Conservation (phyloP, 2,888 invertebrate species). For the Drosophila incognita region DNA sequence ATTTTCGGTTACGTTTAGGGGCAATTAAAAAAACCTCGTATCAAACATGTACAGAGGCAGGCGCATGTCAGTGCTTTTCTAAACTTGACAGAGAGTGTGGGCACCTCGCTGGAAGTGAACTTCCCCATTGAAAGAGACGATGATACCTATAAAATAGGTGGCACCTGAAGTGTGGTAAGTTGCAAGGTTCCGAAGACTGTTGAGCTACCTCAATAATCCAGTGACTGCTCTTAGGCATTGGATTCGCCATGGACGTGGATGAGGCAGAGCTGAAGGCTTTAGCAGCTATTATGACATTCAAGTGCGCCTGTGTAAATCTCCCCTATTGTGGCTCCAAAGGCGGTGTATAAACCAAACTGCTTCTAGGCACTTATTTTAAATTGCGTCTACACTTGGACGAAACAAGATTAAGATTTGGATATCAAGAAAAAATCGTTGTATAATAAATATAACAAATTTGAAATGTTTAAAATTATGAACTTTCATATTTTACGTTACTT, state of each 20-base stretch:
- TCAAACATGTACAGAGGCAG: slow-evolving; percentile 64
- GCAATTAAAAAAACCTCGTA: slow-evolving; percentile 36
- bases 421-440: neutral
- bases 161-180: slow-evolving; percentile 83
- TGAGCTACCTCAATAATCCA: neutral
- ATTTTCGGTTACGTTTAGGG: neutral
- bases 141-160: slow-evolving; percentile 79
- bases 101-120: slow-evolving; percentile 71
- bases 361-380: neutral
- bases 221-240: slow-evolving; percentile 90
- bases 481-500: neutral
- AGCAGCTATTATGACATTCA: slow-evolving; percentile 99
- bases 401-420: neutral
- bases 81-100: slow-evolving; percentile 72
- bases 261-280: slow-evolving; percentile 98
- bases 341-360: slow-evolving; percentile 86
- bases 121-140: slow-evolving; percentile 77
- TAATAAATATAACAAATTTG: neutral
- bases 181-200: neutral
- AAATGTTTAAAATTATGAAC: neutral
- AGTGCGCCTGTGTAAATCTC: slow-evolving; percentile 99
- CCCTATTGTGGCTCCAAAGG: slow-evolving; percentile 99
- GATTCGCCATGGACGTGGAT: slow-evolving; percentile 96
- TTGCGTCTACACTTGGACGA: neutral
- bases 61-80: slow-evolving; percentile 69